These are phyloP conservation scores for Mesaphorura yosii DNA, from an alignment of 1,140 invertebrate species.

Conservation along the genomic window DNA sequence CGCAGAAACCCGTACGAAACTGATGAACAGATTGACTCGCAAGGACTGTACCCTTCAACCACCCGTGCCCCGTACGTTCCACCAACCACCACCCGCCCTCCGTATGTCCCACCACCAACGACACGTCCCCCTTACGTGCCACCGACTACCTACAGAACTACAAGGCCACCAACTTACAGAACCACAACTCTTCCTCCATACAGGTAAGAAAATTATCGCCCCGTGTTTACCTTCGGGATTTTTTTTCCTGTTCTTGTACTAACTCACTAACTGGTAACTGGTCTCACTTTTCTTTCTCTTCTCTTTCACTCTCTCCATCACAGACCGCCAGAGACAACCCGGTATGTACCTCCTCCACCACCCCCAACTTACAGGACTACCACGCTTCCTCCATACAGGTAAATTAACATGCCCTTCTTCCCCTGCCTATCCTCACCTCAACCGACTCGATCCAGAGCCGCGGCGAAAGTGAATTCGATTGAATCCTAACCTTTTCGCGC, in stretches of 20 bases:
- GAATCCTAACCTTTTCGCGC: too few relatives aligned
- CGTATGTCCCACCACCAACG: slow-evolving; percentile 9
- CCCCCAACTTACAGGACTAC: too few relatives aligned
- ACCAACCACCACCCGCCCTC: slow-evolving; percentile 7
- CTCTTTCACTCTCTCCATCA: slow-evolving; percentile 10
- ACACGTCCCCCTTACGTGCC: background rate
- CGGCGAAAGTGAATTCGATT: too few relatives aligned
- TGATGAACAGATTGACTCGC: slow-evolving; percentile 15
- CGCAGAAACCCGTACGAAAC: background rate
- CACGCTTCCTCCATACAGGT: too few relatives aligned
- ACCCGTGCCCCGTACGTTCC: background rate
- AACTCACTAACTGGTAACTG: slow-evolving; percentile 6
- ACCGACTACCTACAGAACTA: slow-evolving; percentile 1
- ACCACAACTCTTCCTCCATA: background rate
- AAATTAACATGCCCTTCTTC: too few relatives aligned
- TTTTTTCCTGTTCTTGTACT: slow-evolving; percentile 9
- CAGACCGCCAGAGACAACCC: background rate
- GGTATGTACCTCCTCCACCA: background rate
- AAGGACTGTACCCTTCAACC: slow-evolving; percentile 6
- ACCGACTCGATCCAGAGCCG: background rate
- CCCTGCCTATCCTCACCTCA: too few relatives aligned
- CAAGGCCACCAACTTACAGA: slow-evolving; percentile 1
- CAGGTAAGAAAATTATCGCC: background rate
- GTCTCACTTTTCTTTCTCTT: slow-evolving; percentile 4
- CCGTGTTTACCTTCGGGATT: background rate